These are phyloP conservation scores for Drusus annulatus DNA, from an alignment of 1,140 invertebrate genomes.

Conservation along the genomic window DNA sequence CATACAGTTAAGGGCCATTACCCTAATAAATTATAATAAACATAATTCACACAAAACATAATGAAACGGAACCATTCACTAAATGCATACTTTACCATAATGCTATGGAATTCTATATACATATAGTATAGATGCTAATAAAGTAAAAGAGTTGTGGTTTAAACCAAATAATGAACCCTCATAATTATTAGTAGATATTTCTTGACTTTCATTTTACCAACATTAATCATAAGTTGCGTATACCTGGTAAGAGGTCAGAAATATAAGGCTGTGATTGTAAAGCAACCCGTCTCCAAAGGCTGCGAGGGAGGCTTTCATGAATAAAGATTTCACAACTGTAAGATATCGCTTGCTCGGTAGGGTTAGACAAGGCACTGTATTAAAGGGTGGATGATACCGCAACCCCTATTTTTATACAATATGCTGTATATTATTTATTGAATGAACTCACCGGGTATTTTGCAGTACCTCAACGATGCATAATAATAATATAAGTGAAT, in stretches of 20 bases:
- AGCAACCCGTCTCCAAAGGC: slow-evolving; percentile 21
- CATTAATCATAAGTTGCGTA: slow-evolving; percentile 13
- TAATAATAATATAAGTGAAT: slow-evolving; percentile 15
- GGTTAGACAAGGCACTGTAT: not conserved
- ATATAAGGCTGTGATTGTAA: slow-evolving; percentile 34
- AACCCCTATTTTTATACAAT: slow-evolving; percentile 3
- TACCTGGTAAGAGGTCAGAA: slow-evolving; percentile 9
- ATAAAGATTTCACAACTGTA: slow-evolving; percentile 53
- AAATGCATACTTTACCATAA: no score
- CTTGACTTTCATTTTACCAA: no score
- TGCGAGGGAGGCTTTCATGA: slow-evolving; percentile 52
- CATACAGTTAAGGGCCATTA: no score
- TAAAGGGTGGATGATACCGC: not conserved
- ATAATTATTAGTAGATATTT: no score
- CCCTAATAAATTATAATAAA: no score
- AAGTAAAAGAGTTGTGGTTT: no score
- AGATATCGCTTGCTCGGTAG: slow-evolving; percentile 37
- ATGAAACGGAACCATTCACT: no score
- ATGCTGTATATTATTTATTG: slow-evolving; percentile 5
- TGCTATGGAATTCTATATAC: no score
- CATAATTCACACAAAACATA: no score
- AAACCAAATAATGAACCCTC: no score
- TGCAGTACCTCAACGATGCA: not conserved
- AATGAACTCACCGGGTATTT: not conserved
- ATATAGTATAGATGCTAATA: no score